phyloP scores from a whole-genome alignment of 2,888 invertebrate species.

The Chrysolina oricalcia region DNA sequence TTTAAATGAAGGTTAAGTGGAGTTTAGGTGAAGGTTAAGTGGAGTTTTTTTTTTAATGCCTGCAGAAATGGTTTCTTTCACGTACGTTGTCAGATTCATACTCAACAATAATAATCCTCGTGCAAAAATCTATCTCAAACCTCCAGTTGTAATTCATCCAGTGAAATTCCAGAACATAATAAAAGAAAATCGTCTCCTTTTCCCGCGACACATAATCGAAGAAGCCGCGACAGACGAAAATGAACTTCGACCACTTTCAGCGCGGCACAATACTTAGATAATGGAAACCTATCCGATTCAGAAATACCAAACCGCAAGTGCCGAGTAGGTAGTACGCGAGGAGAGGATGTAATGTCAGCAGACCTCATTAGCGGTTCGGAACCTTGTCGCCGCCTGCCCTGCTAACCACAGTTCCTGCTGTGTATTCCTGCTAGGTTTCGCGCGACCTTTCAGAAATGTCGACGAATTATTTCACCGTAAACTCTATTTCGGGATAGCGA shows the following conservation, averaged over 20 bases:
- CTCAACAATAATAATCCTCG: too few species aligned
- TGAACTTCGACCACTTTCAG: background rate
- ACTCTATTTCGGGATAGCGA: slow-evolving; percentile 16
- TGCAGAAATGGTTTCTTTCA: too few species aligned
- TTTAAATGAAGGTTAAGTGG: too few species aligned
- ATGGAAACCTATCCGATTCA: slow-evolving; percentile 13
- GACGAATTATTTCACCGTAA: slow-evolving; percentile 49
- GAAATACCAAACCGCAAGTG: slow-evolving; percentile 29
- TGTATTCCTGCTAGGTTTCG: slow-evolving; percentile 50
- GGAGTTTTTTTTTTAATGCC: too few species aligned
- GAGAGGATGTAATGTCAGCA: slow-evolving; percentile 67
- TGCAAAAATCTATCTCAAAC: too few species aligned
- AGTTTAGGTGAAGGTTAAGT: too few species aligned
- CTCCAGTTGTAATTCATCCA: too few species aligned
- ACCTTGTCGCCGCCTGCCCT: slow-evolving; percentile 57
- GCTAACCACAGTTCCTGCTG: slow-evolving; percentile 51
- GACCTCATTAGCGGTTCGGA: slow-evolving; percentile 66
- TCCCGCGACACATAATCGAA: background rate
- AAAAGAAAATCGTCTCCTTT: too few species aligned
- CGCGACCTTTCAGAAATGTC: slow-evolving; percentile 64
- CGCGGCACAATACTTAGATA: background rate
- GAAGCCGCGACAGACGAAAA: background rate
- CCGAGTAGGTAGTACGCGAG: slow-evolving; percentile 58
- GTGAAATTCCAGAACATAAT: too few species aligned
- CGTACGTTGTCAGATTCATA: too few species aligned